These are phyloP conservation scores for Xylota segnis DNA, from an alignment of 2,888 invertebrate species.

Conservation along the genomic window DNA sequence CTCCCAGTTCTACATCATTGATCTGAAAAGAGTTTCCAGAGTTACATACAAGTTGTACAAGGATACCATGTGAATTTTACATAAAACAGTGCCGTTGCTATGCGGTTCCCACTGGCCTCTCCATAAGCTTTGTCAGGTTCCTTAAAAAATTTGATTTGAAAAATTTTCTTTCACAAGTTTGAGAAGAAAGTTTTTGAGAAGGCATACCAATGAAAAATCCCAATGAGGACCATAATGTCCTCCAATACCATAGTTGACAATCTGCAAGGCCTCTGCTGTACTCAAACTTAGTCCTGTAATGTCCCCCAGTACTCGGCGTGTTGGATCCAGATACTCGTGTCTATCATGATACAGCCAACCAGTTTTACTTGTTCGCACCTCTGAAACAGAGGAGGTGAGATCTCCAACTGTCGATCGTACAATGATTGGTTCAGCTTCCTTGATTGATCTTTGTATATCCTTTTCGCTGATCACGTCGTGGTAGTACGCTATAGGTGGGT, in stretches of 20 bases:
- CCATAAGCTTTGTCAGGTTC: conserved; percentile 15
- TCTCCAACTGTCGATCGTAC: conserved; percentile 77
- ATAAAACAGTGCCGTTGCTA: conserved; percentile 78
- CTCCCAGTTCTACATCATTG: conserved; percentile 88
- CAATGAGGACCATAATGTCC: conserved; percentile 77
- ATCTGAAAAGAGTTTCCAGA: conserved; percentile 67
- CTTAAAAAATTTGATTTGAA: conserved; percentile 36
- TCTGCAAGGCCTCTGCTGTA: conserved; percentile 58
- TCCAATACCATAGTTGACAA: conserved; percentile 78
- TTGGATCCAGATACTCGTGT: conserved; percentile 52
- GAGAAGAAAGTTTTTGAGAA: too few species aligned
- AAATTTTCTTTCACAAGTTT: background rate
- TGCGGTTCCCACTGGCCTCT: conserved; percentile 71
- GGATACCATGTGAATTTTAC: conserved; percentile 59
- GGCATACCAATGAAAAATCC: conserved; percentile 74
- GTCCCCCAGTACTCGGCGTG: conserved; percentile 76
- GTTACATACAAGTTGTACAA: background rate
- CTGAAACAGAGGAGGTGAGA: background rate
- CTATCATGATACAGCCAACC: conserved; percentile 69
- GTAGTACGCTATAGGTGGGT: conserved; percentile 76
- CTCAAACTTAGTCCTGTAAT: conserved; percentile 78
- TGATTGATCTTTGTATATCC: conserved; percentile 67
- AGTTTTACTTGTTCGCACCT: conserved; percentile 76
- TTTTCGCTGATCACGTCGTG: conserved; percentile 73
- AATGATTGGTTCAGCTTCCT: conserved; percentile 52